Base-by-base conservation (phyloP, 2,797 vertebrate species). In the Pseudochirops corinnae region DNA sequence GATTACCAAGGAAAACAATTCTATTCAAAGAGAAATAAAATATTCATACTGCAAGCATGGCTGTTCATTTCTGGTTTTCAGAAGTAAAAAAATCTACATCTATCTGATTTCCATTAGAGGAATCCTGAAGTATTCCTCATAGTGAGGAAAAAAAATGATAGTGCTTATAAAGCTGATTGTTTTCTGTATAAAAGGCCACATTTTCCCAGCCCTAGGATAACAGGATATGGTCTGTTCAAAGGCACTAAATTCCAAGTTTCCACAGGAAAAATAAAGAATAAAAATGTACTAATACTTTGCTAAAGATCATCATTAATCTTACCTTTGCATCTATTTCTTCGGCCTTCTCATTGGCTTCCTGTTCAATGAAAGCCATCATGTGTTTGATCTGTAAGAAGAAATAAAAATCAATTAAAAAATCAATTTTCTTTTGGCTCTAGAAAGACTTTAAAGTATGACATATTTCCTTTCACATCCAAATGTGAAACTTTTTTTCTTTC, bases 361-460 rank as follows among this genome's bases (percentile, higher is more conserved):
- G 99, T 97, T 99, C 99, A 28, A 99, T 99, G 98, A 99, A 99
- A 99, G 99, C 99, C 99, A 99, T 99, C 99, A 99, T 99, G 98
- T 99, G 99, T 97, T 99, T 99, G 98, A 99, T 99, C 99, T 99
- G 92, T 56, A 95, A 97, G 28, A 95, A 93, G 93, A 94, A 52
- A 52, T n/a, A 90, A 97, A 90, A 46, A 46, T 2, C 46, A 46
- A 46, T 2, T 46, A 46, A 46, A 96, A 95, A 46, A 91, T n/a
- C 94, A 92, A 90, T 58, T 82, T 90, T 94, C 46, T 96, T 94
- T 92, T 96, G 0, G 97, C 57, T 93, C 57, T 46, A 90, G 90
- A 4, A 26, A 91, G 90, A 90, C 31, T 90, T 95, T 13, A 94
- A 93, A 93, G 50, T 50, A n/a, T 24, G 24, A 14, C 4, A 60